A percentile compares a stretch with the other conserved stretches of the same genome.
Conservation (phyloP, 1,140 invertebrate species). For the Sarcophaga peregrina region DNA sequence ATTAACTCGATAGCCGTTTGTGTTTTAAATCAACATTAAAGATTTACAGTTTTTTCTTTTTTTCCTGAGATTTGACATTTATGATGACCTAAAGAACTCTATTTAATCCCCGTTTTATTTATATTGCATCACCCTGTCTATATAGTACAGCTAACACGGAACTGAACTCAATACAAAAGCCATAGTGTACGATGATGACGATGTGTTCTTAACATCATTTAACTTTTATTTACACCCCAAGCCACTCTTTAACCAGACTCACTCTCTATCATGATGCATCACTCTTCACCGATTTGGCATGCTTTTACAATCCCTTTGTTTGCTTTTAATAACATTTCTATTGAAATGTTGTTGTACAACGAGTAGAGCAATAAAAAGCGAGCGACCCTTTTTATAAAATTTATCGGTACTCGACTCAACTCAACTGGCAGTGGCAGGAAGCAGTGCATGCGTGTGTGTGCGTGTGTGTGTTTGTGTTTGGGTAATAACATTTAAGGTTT, state of each 20-base stretch:
- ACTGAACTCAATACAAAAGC: conserved; percentile 5
- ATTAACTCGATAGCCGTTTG: too few relatives aligned
- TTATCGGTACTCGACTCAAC: background rate
- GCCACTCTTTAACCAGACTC: background rate
- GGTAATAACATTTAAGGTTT: conserved; percentile 13
- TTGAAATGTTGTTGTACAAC: background rate
- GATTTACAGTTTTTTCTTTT: too few relatives aligned
- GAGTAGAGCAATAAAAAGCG: conserved; percentile 30
- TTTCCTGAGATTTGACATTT: too few relatives aligned
- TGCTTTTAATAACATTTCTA: background rate
- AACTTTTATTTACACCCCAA: conserved; percentile 27
- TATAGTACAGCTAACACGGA: too few relatives aligned
- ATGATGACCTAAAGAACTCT: too few relatives aligned
- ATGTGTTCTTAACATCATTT: conserved; percentile 34
- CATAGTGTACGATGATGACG: background rate
- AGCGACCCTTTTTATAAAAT: conserved; percentile 23
- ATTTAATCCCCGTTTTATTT: too few relatives aligned
- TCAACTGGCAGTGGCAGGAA: too few relatives aligned
- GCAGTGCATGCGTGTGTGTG: background rate
- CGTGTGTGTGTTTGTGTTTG: background rate
- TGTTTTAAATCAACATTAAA: too few relatives aligned
- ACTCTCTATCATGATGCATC: background rate
- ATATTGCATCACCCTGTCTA: too few relatives aligned
- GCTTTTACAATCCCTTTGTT: background rate
- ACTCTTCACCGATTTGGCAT: background rate